phyloP scores from a whole-genome alignment of 2,797 vertebrate species.

The Sparidentex hasta region DNA sequence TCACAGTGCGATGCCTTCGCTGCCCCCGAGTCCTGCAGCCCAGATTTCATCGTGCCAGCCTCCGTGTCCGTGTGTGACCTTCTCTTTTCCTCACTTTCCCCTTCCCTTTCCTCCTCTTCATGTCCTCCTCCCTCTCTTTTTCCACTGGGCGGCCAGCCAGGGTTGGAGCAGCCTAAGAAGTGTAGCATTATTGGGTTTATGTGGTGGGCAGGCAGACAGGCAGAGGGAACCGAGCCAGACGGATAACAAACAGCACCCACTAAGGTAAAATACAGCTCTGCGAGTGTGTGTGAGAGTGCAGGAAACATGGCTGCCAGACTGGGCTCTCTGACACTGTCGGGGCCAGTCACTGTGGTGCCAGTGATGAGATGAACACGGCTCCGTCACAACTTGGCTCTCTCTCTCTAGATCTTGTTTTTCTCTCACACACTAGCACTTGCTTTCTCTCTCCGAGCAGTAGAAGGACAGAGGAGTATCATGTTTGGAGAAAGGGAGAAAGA shows the following conservation, averaged over 20 bases:
- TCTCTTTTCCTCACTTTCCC: constrained; percentile 70
- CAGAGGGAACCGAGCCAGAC: constrained; percentile 78
- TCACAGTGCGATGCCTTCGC: constrained; percentile 30
- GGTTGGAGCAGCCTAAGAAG: constrained; percentile 65
- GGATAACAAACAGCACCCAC: constrained; percentile 80
- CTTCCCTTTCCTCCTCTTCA: constrained; percentile 65
- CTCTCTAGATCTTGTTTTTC: constrained; percentile 59
- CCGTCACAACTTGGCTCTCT: constrained; percentile 60
- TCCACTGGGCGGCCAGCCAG: constrained; percentile 73
- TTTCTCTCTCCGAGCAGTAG: constrained; percentile 25
- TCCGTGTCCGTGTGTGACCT: constrained; percentile 67
- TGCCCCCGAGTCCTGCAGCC: constrained; percentile 42
- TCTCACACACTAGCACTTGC: constrained; percentile 41
- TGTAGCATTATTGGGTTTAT: constrained; percentile 83
- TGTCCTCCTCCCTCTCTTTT: constrained; percentile 72
- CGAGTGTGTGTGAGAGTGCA: constrained; percentile 53
- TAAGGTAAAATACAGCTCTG: constrained; percentile 76
- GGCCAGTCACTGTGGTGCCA: constrained; percentile 84
- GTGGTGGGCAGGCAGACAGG: constrained; percentile 77
- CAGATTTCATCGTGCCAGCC: constrained; percentile 40
- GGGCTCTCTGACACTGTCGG: constrained; percentile 75
- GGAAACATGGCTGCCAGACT: constrained; percentile 80
- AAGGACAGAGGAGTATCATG: constrained; percentile 32
- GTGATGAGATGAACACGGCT: constrained; percentile 74
- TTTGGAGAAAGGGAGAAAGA: constrained; percentile 17